A percentile compares a stretch with the other conserved stretches of the same genome.
Conservation (phyloP, 1,140 invertebrate species). For the Fragariocoptes setiger region DNA sequence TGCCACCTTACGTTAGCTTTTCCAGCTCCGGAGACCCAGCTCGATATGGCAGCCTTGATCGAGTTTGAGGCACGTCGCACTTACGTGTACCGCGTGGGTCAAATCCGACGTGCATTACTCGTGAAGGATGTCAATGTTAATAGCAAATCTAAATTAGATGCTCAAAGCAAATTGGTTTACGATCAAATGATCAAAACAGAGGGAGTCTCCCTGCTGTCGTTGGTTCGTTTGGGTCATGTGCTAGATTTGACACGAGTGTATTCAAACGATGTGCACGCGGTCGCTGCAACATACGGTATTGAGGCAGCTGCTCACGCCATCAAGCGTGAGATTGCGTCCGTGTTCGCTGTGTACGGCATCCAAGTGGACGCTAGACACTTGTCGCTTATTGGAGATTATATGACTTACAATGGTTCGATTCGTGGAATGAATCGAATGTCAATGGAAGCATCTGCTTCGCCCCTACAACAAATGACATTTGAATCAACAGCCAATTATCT, state of each 20-base stretch:
- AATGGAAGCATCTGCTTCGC: constrained; percentile 49
- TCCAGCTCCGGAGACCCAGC: constrained; percentile 18
- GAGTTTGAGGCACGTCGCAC: constrained; percentile 33
- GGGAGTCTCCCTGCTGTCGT: constrained; percentile 68
- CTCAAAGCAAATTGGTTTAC: constrained; percentile 4
- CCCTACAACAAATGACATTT: constrained; percentile 84
- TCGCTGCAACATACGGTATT: constrained; percentile 60
- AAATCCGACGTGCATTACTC: constrained; percentile 11
- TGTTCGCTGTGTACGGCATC: constrained; percentile 85
- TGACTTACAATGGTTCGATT: constrained; percentile 73
- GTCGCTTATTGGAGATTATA: constrained; percentile 73
- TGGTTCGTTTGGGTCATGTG: constrained; percentile 43
- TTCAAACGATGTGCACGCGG: constrained; percentile 71
- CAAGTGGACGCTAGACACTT: constrained; percentile 73
- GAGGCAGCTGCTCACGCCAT: constrained; percentile 73
- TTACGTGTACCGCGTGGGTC: constrained; percentile 7
- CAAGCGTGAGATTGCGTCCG: constrained; percentile 52
- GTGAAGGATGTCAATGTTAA: constrained; percentile 10
- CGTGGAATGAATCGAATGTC: constrained; percentile 60
- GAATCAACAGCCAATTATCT: constrained; percentile 68
- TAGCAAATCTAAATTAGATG: too few relatives aligned
- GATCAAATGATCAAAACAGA: constrained; percentile 37
- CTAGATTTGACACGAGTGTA: constrained; percentile 60
- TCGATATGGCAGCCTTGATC: constrained; percentile 47
- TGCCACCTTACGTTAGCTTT: constrained; percentile 35